Base-by-base conservation (phyloP, 2,888 invertebrate species). In the Dendrolimus houi region DNA sequence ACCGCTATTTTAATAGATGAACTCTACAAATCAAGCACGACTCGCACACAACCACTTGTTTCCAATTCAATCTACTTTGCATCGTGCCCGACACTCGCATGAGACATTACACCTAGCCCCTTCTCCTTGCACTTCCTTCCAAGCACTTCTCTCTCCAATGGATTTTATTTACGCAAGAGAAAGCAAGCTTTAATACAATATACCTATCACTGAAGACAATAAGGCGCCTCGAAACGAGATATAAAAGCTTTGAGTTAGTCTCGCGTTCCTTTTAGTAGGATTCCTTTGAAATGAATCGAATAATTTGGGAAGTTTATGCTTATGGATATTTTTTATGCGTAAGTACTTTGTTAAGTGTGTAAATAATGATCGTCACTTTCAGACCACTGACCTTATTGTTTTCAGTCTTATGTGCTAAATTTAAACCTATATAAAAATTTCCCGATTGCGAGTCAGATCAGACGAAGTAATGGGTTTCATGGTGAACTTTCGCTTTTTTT, bases 1-100 rank as follows among this genome's bases (percentile, higher is more conserved):
- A 3, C 29, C 29, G 29, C 6, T 29, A 29, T 3, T 6, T 29
- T 29, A 29, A 29, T 29, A 29, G 29, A 17, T 2, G 17, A 29
- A 29, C 29, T 6, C 29, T 29, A 3, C 29, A 3, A 29, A 29
- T 29, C 29, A 29, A 29, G 29, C 6, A 29, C 29, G 29, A 29
- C 29, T 29, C 29, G 29, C 29, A 29, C 29, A 0, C 29, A 1
- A 29, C 29, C 29, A 3, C 29, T 29, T 6, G 29, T 29, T 89
- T 86, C 82, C 88, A 87, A 90, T 89, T 87, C 90, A 89, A 89
- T 90, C 87, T 88, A 88, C 88, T 90, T 90, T 89, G 87, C 88
- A 90, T 90, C 87, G 88, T 86, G 80, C 80, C 74, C 86, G 81
- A 77, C 83, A 80, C 85, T 86, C 89, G 83, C 82, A 88, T 89